Evolutionary conservation across 2,797 vertebrate species (phyloP), one percentile per base, ranked within the genome.

Genomic region (Buceros bicornis): DNA sequence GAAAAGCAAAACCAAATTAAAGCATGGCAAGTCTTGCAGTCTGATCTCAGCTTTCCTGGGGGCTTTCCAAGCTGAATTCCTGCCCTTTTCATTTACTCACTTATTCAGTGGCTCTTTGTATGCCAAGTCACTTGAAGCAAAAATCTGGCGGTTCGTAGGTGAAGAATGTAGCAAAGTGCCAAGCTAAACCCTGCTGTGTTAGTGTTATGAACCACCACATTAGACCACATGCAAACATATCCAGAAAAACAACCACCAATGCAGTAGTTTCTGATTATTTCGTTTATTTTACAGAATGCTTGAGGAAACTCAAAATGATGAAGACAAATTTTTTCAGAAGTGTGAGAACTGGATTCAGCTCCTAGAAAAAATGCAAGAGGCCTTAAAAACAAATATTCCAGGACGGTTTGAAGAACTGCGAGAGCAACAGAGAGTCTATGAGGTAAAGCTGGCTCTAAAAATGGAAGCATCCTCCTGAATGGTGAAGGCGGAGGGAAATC

Each of bases 321-420:
- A 94, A 74, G 98, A 99, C 92, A 98, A 89, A 65, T 99, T 99
- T 79, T 97, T 99, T 97, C 96, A 97, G 93, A 98, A 98, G 95
- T 99, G 98, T 96, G 98, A 99, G 94, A 98, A 98, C 85, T 99
- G 99, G 99, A 98, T 98, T 95, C 97, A 87, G 5, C 99, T 99
- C 94, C 97, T 99, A 71, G 98, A 99, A 98, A 98, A 97, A 97
- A 98, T 98, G 98, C 98, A 98, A 95, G 98, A 99, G 74, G 80
- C 67, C 6, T 97, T 99, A 82, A 97, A 97, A 11, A 97, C 94
- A 53, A 97, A 98, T 24, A 90, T 99, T 20, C 97, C 98, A 2
- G 97, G 98, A 8, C 97, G 37, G 1, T 98, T 99, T 86, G 67
- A 92, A 17, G 97, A 97, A 24, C 98, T 99, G 58, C 96, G 98